phyloP scores from a whole-genome alignment of 2,797 vertebrate species.

The Rhynchotus rufescens region DNA sequence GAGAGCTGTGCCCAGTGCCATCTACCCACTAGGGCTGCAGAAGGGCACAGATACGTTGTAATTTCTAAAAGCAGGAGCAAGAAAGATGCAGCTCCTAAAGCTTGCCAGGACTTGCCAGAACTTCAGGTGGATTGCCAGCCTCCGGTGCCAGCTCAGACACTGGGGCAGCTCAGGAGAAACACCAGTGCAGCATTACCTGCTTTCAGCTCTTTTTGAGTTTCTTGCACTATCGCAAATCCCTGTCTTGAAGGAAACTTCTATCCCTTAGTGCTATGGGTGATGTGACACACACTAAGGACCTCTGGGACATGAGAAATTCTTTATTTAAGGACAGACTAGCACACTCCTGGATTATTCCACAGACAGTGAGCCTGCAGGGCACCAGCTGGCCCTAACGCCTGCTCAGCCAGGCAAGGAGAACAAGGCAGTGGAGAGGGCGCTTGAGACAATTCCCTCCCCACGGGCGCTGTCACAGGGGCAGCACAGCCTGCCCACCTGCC shows the following conservation, averaged over 20 bases:
- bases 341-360: not conserved
- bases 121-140: too few species aligned
- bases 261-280: not conserved
- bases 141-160: too few species aligned
- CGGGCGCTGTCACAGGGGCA: not conserved
- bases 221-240: not conserved
- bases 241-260: not conserved
- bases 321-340: not conserved
- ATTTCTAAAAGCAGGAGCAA: not conserved
- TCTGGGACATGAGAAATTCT: not conserved
- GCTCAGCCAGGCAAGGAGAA: not conserved
- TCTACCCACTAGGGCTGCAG: not conserved
- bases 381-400: not conserved
- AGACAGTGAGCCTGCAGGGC: not conserved
- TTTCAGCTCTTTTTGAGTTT: not conserved
- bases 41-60: too few species aligned
- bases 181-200: too few species aligned
- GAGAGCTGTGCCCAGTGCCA: not conserved
- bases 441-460: not conserved
- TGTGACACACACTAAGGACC: not conserved
- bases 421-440: not conserved
- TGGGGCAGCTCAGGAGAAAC: too few species aligned
- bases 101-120: too few species aligned
- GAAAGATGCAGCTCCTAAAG: not conserved
- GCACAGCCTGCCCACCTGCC: not conserved